A percentile compares a stretch with the other conserved stretches of the same genome.
Evolutionary conservation across 2,113 vertebrate genomes (phyloP).

Genomic region (Amblyornis subalaris): DNA sequence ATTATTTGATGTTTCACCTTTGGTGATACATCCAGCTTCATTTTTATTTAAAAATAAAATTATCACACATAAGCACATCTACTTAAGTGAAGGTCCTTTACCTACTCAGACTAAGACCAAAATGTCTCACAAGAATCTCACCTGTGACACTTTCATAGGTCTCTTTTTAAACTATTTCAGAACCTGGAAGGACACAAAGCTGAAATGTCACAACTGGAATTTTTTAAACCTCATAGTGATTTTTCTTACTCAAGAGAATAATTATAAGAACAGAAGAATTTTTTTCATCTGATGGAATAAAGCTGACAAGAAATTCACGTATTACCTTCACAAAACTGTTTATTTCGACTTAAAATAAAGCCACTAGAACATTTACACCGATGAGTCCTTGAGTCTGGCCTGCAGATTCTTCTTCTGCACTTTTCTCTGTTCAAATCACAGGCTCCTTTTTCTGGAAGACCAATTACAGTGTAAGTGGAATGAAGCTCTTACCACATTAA

Average conservation of each 20-base stretch:
- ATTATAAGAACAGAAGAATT: neutral
- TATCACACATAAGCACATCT: neutral
- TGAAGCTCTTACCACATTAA: neutral
- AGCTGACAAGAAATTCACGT: rapidly evolving
- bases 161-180: neutral
- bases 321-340: slow-evolving; percentile 87
- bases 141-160: neutral
- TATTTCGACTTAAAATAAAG: slow-evolving; percentile 77
- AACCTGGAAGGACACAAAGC: neutral
- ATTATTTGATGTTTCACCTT: neutral
- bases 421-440: slow-evolving; percentile 64
- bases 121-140: neutral
- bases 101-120: neutral
- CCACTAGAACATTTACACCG: slow-evolving; percentile 79
- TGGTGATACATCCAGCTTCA: neutral
- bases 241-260: neutral
- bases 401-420: slow-evolving; percentile 71
- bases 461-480: neutral
- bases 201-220: neutral
- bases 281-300: neutral
- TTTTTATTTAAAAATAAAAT: neutral
- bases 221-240: neutral
- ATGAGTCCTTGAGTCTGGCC: slow-evolving; percentile 22
- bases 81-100: neutral
- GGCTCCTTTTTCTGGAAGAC: slow-evolving; percentile 61